These are phyloP conservation scores for Amphiura filiformis DNA, from an alignment of 35 echinoderm and acorn worm genomes.

Conservation along the genomic window DNA sequence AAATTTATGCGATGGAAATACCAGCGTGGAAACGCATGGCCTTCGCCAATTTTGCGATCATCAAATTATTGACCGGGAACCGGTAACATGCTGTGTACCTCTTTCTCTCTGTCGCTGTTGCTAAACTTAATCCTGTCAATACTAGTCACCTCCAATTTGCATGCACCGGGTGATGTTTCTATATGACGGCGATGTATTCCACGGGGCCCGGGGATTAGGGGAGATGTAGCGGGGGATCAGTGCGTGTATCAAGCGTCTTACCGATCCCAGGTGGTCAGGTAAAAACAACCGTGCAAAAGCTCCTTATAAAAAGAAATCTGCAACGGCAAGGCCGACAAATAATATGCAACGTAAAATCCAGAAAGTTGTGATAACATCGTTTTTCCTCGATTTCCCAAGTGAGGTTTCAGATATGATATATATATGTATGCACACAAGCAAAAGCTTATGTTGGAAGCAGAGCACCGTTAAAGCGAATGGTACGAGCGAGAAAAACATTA, in stretches of 20 bases:
- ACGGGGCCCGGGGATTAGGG: background rate
- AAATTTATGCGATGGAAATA: no score
- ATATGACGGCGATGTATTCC: background rate
- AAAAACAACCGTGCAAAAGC: conserved; percentile 4
- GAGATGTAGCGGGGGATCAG: conserved; percentile 1
- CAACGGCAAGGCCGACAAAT: background rate
- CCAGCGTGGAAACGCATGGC: background rate
- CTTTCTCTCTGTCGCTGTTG: no score
- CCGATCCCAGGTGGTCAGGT: background rate
- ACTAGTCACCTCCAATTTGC: background rate
- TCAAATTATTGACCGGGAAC: background rate
- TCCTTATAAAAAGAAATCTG: background rate
- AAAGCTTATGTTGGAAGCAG: background rate
- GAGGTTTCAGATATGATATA: background rate
- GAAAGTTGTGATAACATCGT: background rate
- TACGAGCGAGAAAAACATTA: background rate
- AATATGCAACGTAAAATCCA: background rate
- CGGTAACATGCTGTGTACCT: background rate
- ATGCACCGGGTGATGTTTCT: background rate
- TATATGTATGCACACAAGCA: background rate
- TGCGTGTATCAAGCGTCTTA: background rate
- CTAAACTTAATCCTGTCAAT: background rate
- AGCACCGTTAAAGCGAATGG: background rate
- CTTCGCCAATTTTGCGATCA: background rate
- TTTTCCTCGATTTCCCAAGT: background rate